These are phyloP conservation scores for Dreissena polymorpha DNA, from an alignment of 1,140 invertebrate genomes.

Conservation along the genomic window DNA sequence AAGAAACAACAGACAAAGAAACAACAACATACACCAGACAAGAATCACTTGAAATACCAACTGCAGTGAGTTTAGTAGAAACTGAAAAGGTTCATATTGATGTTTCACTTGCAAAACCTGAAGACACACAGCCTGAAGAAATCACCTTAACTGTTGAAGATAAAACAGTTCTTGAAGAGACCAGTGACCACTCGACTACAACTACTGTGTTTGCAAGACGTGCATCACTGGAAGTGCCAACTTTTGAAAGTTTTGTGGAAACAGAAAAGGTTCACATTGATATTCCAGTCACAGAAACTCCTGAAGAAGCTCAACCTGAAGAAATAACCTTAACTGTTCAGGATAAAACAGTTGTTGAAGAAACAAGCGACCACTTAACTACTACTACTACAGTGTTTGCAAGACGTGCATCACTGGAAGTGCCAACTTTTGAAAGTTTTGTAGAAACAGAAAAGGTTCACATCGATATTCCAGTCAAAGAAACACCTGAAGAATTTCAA, in stretches of 20 bases:
- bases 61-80: neutral
- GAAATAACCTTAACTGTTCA: constrained; percentile 16
- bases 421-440: constrained; percentile 17
- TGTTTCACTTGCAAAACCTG: neutral
- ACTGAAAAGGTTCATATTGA: constrained; percentile 25
- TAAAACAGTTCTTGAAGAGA: constrained; percentile 9
- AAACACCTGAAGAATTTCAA: neutral
- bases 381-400: constrained; percentile 16
- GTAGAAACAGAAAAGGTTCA: neutral
- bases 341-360: constrained; percentile 1
- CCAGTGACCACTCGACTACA: too few species aligned
- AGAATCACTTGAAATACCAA: constrained; percentile 5
- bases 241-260: neutral
- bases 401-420: constrained; percentile 35
- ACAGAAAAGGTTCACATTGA: constrained; percentile 24
- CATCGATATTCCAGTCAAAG: constrained; percentile 14
- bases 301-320: constrained; percentile 14
- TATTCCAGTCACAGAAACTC: neutral
- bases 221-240: constrained; percentile 3
- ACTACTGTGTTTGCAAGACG: constrained; percentile 14
- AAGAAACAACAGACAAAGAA: too few species aligned
- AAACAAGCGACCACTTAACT: too few species aligned
- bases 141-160: constrained; percentile 9
- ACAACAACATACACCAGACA: constrained; percentile 12
- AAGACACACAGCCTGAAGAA: constrained; percentile 17